Evolutionary conservation across 2,113 vertebrate species (phyloP).

Genomic region (Catharus minimus): DNA sequence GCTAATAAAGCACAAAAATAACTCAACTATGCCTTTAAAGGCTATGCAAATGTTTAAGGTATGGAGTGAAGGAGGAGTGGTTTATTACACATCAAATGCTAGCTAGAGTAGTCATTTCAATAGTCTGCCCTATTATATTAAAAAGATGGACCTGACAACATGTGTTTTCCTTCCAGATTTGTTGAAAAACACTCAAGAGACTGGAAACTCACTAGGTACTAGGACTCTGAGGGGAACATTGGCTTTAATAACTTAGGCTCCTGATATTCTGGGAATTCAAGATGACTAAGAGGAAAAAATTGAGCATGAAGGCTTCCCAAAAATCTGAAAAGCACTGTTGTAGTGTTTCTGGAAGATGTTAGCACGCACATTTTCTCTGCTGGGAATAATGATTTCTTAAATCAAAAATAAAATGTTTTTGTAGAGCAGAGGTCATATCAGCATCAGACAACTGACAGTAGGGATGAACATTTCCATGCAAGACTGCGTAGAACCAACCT

Average conservation of each 20-base stretch:
- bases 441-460: not conserved
- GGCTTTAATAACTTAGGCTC: not conserved
- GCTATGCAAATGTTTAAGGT: not conserved
- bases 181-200: not conserved
- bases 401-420: not conserved
- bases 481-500: not conserved
- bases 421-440: not conserved
- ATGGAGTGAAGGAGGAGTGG: rapidly evolving
- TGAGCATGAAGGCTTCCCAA: not conserved
- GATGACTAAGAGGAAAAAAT: not conserved
- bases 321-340: not conserved
- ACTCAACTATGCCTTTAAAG: not conserved
- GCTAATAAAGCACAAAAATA: not conserved
- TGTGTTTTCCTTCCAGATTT: not conserved
- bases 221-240: not conserved
- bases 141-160: not conserved
- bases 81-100: not conserved
- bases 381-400: not conserved
- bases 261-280: not conserved
- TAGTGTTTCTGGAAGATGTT: not conserved
- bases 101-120: not conserved
- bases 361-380: not conserved
- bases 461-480: not conserved
- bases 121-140: not conserved
- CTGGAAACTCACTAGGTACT: not conserved